A percentile compares a stretch with the other conserved stretches of the same genome.
These are phyloP conservation scores for Daubentonia madagascariensis DNA, from an alignment of 2,113 vertebrate species.

Conservation along the genomic window DNA sequence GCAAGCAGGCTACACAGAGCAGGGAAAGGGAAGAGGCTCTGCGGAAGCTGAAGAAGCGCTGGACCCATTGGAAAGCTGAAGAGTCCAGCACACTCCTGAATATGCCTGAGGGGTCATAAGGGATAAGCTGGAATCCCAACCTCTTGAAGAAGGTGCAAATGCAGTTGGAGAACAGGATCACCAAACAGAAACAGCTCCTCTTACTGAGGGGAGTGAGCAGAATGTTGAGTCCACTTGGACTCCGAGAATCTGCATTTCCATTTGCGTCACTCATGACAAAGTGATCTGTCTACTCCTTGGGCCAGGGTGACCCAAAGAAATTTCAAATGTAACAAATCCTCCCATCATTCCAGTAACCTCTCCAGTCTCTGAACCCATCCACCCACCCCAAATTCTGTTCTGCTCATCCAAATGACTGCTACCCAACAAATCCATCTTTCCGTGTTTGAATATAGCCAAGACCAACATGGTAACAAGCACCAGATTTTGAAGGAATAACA, in stretches of 20 bases:
- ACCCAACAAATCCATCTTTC: not conserved
- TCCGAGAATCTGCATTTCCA: not conserved
- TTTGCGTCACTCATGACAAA: not conserved
- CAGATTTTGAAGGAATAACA: not conserved
- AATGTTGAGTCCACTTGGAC: fast-evolving
- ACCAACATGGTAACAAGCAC: not conserved
- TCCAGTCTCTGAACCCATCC: not conserved
- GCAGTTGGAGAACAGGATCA: not conserved
- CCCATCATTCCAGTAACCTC: not conserved
- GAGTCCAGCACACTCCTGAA: not conserved
- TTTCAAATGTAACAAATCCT: not conserved
- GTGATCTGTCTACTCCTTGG: not conserved
- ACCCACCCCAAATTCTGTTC: not conserved
- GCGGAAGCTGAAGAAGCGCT: not conserved
- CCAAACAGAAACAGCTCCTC: not conserved
- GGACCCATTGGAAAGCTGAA: not conserved
- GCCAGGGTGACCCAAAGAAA: not conserved
- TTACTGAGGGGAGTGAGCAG: fast-evolving
- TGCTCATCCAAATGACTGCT: not conserved
- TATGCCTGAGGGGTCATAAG: not conserved
- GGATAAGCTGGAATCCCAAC: not conserved
- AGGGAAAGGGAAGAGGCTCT: slow-evolving; percentile 74
- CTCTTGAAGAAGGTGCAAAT: not conserved
- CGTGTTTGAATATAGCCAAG: not conserved
- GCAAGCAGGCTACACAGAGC: slow-evolving; percentile 67